These are phyloP conservation scores for Cabera pusaria DNA, from an alignment of 2,888 invertebrate genomes.

Conservation along the genomic window DNA sequence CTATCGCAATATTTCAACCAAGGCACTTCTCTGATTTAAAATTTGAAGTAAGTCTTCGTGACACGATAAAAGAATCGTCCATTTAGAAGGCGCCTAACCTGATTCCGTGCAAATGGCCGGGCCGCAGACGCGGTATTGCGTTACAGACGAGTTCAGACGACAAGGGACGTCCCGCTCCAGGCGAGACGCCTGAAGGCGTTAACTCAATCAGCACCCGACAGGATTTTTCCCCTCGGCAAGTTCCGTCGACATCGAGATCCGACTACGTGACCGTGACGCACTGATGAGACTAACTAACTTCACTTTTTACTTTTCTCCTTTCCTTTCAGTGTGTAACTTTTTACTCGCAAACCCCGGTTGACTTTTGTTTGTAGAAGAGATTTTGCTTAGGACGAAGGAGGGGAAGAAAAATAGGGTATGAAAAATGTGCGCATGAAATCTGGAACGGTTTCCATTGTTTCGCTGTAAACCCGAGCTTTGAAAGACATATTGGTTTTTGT, in stretches of 20 bases:
- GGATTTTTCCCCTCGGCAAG: slow-evolving; percentile 58
- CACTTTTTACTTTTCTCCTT: slow-evolving; percentile 30
- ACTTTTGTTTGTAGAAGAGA: slow-evolving; percentile 27
- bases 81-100: slow-evolving; percentile 44
- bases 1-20: no score
- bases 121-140: slow-evolving; percentile 56
- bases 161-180: slow-evolving; percentile 43
- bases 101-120: slow-evolving; percentile 62
- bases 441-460: slow-evolving; percentile 13
- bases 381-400: slow-evolving; percentile 23
- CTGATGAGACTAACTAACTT: slow-evolving; percentile 53
- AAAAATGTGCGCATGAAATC: slow-evolving; percentile 17
- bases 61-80: slow-evolving; percentile 3
- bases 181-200: slow-evolving; percentile 44
- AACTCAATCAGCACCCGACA: slow-evolving; percentile 68
- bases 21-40: no score
- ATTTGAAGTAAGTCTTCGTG: neutral
- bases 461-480: slow-evolving; percentile 7
- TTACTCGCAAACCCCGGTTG: slow-evolving; percentile 19
- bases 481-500: slow-evolving; percentile 10
- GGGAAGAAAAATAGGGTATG: slow-evolving; percentile 15
- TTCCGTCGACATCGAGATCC: slow-evolving; percentile 35
- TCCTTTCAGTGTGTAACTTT: slow-evolving; percentile 26
- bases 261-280: slow-evolving; percentile 47
- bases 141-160: slow-evolving; percentile 67